Evolutionary conservation across 2,113 vertebrate genomes (phyloP).

Genomic region (Leiothrix lutea): DNA sequence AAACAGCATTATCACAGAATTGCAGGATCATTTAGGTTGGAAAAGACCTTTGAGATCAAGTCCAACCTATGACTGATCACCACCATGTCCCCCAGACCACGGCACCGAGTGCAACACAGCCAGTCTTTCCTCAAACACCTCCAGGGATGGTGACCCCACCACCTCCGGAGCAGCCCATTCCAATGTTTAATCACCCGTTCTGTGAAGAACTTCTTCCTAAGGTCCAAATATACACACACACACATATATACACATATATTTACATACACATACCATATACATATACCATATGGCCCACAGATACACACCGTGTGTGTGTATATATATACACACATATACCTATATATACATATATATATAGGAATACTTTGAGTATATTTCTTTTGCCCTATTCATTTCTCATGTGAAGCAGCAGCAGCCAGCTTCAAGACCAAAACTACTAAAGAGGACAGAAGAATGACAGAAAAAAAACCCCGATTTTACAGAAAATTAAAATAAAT

Average conservation of each 20-base stretch:
- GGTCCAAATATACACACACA: not conserved
- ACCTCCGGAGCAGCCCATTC: not conserved
- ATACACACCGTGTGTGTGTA: rapidly evolving
- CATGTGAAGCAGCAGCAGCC: not conserved
- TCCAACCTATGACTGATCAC: rapidly evolving
- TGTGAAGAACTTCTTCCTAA: not conserved
- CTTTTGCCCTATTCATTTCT: not conserved
- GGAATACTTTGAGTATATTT: not conserved
- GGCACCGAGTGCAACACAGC: not conserved
- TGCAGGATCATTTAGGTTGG: not conserved
- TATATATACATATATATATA: rapidly evolving
- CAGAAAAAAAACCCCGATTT: not conserved
- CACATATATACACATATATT: not conserved
- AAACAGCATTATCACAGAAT: not conserved
- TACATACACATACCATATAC: no score
- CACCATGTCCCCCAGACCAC: rapidly evolving
- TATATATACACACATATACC: not conserved
- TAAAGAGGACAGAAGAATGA: rapidly evolving
- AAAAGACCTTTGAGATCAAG: not conserved
- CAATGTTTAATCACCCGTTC: rapidly evolving
- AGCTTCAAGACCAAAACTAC: not conserved
- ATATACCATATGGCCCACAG: no score
- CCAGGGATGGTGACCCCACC: not conserved
- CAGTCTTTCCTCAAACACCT: not conserved
- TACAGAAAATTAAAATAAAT: not conserved